These are phyloP conservation scores for Cephus pulcher DNA, from an alignment of 2,888 invertebrate species.

Conservation along the genomic window DNA sequence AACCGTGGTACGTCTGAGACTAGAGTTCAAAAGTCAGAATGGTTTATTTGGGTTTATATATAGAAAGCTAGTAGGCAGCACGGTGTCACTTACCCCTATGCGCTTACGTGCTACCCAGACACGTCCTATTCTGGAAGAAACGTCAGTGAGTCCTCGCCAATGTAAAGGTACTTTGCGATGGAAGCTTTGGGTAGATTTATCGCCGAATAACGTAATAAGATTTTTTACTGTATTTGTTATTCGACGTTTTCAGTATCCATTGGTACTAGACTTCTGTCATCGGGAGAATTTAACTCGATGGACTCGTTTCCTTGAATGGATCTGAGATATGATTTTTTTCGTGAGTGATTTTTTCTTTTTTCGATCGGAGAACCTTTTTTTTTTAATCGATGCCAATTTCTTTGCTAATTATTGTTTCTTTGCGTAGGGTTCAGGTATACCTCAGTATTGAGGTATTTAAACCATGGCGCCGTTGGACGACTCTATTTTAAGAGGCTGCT, in stretches of 20 bases:
- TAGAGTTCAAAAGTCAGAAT: slow-evolving; percentile 58
- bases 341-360: not conserved
- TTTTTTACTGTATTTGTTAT: not conserved
- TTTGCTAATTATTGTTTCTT: not conserved
- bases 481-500: not conserved
- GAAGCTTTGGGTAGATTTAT: not conserved
- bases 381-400: not conserved
- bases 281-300: no score
- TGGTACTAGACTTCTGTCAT: not conserved
- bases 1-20: slow-evolving; percentile 18
- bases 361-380: no score
- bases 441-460: not conserved
- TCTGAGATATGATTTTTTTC: not conserved
- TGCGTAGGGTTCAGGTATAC: not conserved
- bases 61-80: slow-evolving; percentile 55
- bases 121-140: slow-evolving; percentile 2
- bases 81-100: slow-evolving; percentile 62
- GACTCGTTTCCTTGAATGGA: not conserved
- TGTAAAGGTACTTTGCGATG: not conserved
- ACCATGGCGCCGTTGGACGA: not conserved
- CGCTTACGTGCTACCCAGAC: not conserved
- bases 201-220: not conserved
- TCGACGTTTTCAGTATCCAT: not conserved
- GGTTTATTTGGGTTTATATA: slow-evolving; percentile 65
- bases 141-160: not conserved